Percentiles rank a stretch among this genome's conserved stretches.
Evolutionary conservation across 2,113 vertebrate species (phyloP).

Genomic region (Hippocampus mohnikei): DNA sequence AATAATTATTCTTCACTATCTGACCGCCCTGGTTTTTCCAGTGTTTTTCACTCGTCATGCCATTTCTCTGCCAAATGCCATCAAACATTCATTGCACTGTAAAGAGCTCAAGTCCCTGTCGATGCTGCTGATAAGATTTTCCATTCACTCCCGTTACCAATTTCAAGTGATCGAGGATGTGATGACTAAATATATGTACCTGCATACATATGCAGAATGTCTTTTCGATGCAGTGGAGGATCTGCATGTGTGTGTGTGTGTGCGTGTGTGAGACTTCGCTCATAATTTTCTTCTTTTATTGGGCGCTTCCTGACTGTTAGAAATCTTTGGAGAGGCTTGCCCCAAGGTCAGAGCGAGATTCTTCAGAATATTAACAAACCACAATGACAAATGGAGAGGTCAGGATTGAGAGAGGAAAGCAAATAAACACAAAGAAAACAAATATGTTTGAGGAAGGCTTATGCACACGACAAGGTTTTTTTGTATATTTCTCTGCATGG

Average conservation of each 20-base stretch:
- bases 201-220: slow-evolving; percentile 1
- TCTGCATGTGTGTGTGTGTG: not conserved
- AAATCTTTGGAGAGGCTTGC: slow-evolving; percentile 41
- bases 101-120: slow-evolving; percentile 17
- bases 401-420: slow-evolving; percentile 26
- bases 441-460: slow-evolving; percentile 13
- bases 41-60: too few species aligned
- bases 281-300: slow-evolving; percentile 16
- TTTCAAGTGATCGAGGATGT: not conserved
- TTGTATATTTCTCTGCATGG: not conserved
- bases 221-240: not conserved
- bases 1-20: too few species aligned
- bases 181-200: slow-evolving; percentile 2
- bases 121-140: slow-evolving; percentile 8
- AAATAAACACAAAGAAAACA: slow-evolving; percentile 20
- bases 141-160: slow-evolving; percentile 13
- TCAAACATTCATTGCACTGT: slow-evolving; percentile 10
- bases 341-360: slow-evolving; percentile 42
- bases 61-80: slow-evolving; percentile 3
- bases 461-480: not conserved
- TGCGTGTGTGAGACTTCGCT: not conserved
- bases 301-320: slow-evolving; percentile 37
- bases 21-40: too few species aligned
- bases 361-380: slow-evolving; percentile 50
- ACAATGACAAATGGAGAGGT: slow-evolving; percentile 9